Evolutionary conservation across 2,797 vertebrate genomes (phyloP).

Genomic region (Falco novaeseelandiae): DNA sequence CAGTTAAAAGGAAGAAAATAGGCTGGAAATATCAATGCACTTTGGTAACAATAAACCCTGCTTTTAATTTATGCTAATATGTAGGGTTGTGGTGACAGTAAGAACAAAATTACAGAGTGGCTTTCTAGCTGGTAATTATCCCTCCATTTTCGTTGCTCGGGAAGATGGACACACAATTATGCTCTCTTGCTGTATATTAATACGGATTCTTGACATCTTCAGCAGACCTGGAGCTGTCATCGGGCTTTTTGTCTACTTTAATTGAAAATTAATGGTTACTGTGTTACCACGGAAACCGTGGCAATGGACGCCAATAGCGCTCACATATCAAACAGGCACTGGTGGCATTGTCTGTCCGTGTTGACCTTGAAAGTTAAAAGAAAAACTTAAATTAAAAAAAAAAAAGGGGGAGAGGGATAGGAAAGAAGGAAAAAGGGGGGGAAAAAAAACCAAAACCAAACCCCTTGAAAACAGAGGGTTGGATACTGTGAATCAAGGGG

Average conservation of each 20-base stretch:
- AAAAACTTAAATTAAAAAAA: conserved; percentile 81
- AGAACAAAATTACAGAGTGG: conserved; percentile 89
- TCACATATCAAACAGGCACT: conserved; percentile 92
- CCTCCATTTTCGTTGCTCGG: conserved; percentile 85
- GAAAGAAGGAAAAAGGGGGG: not conserved
- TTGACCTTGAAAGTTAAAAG: conserved; percentile 97
- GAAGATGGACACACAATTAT: conserved; percentile 99
- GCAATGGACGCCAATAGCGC: conserved; percentile 88
- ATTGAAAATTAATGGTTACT: conserved; percentile 99
- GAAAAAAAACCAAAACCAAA: no score
- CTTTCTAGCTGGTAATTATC: conserved; percentile 88
- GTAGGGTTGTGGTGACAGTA: conserved; percentile 86
- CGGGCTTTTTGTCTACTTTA: conserved; percentile 99
- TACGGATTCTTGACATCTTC: conserved; percentile 99
- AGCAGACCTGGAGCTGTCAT: conserved; percentile 99
- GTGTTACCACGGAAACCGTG: conserved; percentile 95
- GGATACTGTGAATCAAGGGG: conserved; percentile 78
- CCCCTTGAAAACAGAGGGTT: conserved; percentile 75
- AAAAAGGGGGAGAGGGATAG: conserved; percentile 33
- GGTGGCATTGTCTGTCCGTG: conserved; percentile 96
- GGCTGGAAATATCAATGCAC: conserved; percentile 83
- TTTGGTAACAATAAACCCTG: conserved; percentile 86
- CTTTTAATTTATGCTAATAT: conserved; percentile 90
- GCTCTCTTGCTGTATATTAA: conserved; percentile 99
- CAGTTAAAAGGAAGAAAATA: conserved; percentile 83